Conservation (phyloP, 2,113 vertebrate genomes). For the Cairina moschata region DNA sequence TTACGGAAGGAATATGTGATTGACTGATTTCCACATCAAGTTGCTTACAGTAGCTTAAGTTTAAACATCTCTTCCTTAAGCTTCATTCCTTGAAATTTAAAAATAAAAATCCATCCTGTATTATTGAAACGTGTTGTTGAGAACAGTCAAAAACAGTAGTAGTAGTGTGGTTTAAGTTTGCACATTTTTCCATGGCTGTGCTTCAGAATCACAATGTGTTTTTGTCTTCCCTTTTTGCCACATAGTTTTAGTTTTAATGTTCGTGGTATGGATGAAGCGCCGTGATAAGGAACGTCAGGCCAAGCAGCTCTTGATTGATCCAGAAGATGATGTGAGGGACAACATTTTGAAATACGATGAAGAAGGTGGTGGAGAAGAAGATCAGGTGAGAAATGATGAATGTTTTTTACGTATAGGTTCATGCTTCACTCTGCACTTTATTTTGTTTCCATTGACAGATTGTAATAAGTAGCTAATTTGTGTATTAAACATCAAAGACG, state of each 20-base stretch:
- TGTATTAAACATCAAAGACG: neutral
- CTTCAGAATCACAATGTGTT: neutral
- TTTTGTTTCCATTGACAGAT: neutral
- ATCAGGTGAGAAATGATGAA: slow-evolving; percentile 84
- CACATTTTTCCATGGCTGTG: neutral
- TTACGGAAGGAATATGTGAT: neutral
- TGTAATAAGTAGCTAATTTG: neutral
- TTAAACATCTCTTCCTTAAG: neutral
- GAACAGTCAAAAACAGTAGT: neutral
- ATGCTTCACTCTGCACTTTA: neutral
- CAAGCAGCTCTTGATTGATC: slow-evolving; percentile 96
- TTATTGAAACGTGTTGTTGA: neutral
- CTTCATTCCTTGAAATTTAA: neutral
- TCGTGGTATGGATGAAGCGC: slow-evolving; percentile 97
- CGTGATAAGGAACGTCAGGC: slow-evolving; percentile 95
- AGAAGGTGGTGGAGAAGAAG: slow-evolving; percentile 98
- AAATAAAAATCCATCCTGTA: neutral
- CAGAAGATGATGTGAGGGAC: slow-evolving; percentile 95
- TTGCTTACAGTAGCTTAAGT: neutral
- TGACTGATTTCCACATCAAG: neutral
- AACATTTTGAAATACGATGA: slow-evolving; percentile 99
- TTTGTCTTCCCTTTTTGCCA: neutral
- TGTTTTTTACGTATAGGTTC: neutral
- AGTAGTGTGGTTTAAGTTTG: neutral
- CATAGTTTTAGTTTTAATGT: slow-evolving; percentile 92